Conservation (phyloP, 2,797 vertebrate genomes). For the Pseudopleuronectes americanus region DNA sequence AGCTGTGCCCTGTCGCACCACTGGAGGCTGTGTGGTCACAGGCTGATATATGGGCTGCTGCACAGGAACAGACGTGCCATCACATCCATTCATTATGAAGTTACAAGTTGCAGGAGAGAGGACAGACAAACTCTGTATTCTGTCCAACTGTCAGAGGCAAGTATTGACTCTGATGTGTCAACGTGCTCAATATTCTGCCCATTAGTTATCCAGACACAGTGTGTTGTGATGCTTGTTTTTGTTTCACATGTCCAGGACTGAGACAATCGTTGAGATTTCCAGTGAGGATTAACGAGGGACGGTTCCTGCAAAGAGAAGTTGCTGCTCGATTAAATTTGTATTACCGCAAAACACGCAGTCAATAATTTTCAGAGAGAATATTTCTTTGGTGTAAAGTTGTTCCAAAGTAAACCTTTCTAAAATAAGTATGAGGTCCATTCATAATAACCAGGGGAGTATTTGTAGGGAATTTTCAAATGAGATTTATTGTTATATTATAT, state of each 20-base stretch:
- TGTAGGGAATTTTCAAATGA: neutral
- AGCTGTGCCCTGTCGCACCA: conserved; percentile 55
- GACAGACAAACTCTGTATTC: conserved; percentile 39
- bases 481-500: neutral
- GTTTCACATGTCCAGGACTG: neutral
- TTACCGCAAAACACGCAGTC: conserved; percentile 13
- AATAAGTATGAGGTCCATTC: neutral
- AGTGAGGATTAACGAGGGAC: conserved; percentile 13
- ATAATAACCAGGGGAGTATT: neutral
- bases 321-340: conserved; percentile 26
- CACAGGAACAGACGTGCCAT: conserved; percentile 54
- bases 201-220: conserved; percentile 11
- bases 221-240: neutral
- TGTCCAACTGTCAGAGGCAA: conserved; percentile 35
- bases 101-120: conserved; percentile 18
- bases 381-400: conserved; percentile 5
- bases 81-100: conserved; percentile 36
- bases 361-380: conserved; percentile 27
- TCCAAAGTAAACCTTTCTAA: conserved; percentile 21
- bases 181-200: conserved; percentile 7
- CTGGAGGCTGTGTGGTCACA: conserved; percentile 58
- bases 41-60: conserved; percentile 61
- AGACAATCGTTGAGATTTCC: neutral
- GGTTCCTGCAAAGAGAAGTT: conserved; percentile 23
- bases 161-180: conserved; percentile 37